These are phyloP conservation scores for Cathartes aura DNA, from an alignment of 2,113 vertebrate species.

Conservation along the genomic window DNA sequence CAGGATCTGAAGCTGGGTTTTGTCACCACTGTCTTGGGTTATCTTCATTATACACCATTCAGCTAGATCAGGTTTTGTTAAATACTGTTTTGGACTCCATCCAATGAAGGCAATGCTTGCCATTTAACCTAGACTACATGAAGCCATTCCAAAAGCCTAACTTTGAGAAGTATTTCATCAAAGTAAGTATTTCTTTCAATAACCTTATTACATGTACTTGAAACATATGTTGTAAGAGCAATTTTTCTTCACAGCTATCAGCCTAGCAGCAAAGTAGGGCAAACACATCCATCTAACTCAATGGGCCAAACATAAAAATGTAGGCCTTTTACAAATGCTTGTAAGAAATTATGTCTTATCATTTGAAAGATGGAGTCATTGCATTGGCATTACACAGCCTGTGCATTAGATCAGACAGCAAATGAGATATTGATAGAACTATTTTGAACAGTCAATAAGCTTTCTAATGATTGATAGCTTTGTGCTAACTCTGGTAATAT, in stretches of 20 bases:
- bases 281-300: background rate
- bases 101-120: background rate
- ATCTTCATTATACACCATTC: background rate
- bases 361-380: constrained; percentile 57
- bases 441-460: constrained; percentile 78
- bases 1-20: background rate
- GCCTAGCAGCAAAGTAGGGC: background rate
- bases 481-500: constrained; percentile 67
- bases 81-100: background rate
- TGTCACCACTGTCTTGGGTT: background rate
- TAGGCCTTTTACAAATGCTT: constrained; percentile 27
- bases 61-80: background rate
- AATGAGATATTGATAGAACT: constrained; percentile 85
- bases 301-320: constrained; percentile 13
- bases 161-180: background rate
- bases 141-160: background rate
- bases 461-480: constrained; percentile 79
- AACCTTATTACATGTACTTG: background rate
- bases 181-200: background rate
- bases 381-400: constrained; percentile 50
- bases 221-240: background rate
- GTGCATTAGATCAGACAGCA: constrained; percentile 78
- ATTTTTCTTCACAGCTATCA: background rate
- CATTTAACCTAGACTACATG: background rate
- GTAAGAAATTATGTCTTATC: constrained; percentile 60